Base-by-base conservation (phyloP, 2,113 vertebrate species). In the Eretmochelys imbricata region DNA sequence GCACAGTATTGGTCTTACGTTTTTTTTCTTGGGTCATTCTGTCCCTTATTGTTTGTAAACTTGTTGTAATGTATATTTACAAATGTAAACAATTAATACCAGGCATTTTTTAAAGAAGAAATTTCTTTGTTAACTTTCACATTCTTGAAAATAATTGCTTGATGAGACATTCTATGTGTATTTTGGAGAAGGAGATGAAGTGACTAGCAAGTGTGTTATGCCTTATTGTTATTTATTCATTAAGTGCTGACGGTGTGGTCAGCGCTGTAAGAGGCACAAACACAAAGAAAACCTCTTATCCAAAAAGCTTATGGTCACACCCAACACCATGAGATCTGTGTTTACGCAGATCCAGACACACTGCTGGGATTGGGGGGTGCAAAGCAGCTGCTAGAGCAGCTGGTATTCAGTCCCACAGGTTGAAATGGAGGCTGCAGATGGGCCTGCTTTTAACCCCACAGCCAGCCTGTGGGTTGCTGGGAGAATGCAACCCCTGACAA, bases 281-380 rank as follows among this genome's bases (percentile, higher is more conserved):
- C 75, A 78, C 75, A 78, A 78, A 48, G 46, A 48, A 78, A 29
- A 25, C 75, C 53, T 88, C 50, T 86, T 59, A 88, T 78, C 12
- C 4, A 55, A 75, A 89, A 22, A 82, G 1, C 1, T 59, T 84
- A 14, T 0, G 0, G 24, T 49, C 49, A 95, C 7, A 48, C 20
- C 51, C 48, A 46, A 0, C 2, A 1, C 3, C 49, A 38, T 46
- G 4, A 62, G 2, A 38, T 8, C 35, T 0, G 1, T 51, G 24
- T 82, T 84, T 29, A 1, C 57, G 12, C 35, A 72, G 31, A 6
- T 51, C 17, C 4, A 72, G 46, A 59, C 35, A 3, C 10, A 35
- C 20, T 81, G 10, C n/a, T 35, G 80, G 35, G 27, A 27, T 27
- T 6, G 46, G 10, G 2, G 62, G 9, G 35, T 38, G 8, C 19